These are phyloP conservation scores for Colostygia pectinataria DNA, from an alignment of 2,888 invertebrate genomes.

Conservation along the genomic window DNA sequence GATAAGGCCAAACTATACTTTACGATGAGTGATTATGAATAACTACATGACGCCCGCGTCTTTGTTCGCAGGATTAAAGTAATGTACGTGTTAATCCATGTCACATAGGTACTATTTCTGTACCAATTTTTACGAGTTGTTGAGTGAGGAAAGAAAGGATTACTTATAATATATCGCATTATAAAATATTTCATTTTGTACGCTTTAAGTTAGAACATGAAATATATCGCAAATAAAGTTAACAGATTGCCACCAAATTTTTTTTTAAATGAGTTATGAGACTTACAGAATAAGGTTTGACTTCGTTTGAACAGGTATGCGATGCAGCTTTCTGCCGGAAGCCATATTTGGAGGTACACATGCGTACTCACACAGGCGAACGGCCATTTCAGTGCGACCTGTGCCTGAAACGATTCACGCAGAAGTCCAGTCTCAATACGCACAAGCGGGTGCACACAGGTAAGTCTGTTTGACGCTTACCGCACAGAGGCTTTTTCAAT, in stretches of 20 bases:
- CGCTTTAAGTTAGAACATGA: too few relatives aligned
- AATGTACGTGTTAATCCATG: too few relatives aligned
- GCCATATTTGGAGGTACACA: slow-evolving; percentile 91
- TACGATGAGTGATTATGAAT: too few relatives aligned
- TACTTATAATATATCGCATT: too few relatives aligned
- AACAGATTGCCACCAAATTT: background rate
- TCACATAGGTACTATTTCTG: too few relatives aligned
- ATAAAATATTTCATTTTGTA: too few relatives aligned
- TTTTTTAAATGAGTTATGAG: background rate
- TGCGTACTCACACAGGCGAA: slow-evolving; percentile 91
- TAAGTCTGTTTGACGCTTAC: slow-evolving; percentile 51
- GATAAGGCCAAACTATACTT: too few relatives aligned
- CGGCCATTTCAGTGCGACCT: slow-evolving; percentile 89
- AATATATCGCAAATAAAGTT: too few relatives aligned
- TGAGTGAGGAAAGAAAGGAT: too few relatives aligned
- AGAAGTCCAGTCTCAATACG: slow-evolving; percentile 91
- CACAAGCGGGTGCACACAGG: slow-evolving; percentile 90
- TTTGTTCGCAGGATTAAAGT: too few relatives aligned
- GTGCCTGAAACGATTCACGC: slow-evolving; percentile 90
- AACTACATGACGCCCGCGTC: too few relatives aligned
- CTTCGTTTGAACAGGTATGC: slow-evolving; percentile 75
- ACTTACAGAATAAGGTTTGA: slow-evolving; percentile 7
- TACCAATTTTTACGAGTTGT: too few relatives aligned
- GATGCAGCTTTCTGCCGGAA: slow-evolving; percentile 91
- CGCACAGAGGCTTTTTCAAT: slow-evolving; percentile 21